phyloP scores from a whole-genome alignment of 2,113 vertebrate genomes.

The Tympanuchus pallidicinctus region DNA sequence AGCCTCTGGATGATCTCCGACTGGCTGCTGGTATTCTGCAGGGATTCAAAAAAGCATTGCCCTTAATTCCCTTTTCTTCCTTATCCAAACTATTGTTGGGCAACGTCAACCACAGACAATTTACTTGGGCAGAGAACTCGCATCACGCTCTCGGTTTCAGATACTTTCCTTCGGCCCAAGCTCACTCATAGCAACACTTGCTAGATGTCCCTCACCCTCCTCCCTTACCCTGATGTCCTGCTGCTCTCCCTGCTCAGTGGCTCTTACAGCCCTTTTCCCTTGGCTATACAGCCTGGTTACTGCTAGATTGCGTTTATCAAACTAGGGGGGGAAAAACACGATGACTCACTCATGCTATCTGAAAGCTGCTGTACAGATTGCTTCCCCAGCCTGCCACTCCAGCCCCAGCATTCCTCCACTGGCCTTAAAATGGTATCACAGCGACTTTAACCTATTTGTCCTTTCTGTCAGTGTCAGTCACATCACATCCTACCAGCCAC shows the following conservation, averaged over 20 bases:
- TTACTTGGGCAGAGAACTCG: background rate
- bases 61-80: slow-evolving; percentile 19
- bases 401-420: background rate
- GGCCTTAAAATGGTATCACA: background rate
- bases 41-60: background rate
- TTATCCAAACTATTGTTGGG: slow-evolving; percentile 41
- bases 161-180: background rate
- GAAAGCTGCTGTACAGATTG: background rate
- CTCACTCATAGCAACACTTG: background rate
- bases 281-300: background rate
- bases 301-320: background rate
- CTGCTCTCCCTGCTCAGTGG: background rate
- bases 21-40: background rate
- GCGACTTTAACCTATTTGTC: background rate
- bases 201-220: background rate
- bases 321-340: background rate
- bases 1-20: background rate
- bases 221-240: background rate
- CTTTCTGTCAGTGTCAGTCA: background rate
- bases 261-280: background rate
- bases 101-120: background rate
- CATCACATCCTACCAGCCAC: background rate
- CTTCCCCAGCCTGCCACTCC: background rate
- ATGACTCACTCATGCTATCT: rapidly evolving
- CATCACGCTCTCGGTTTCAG: background rate